A percentile compares a stretch with the other conserved stretches of the same genome.
Conservation (phyloP, 2,113 vertebrate species). For the Engraulis encrasicolus region DNA sequence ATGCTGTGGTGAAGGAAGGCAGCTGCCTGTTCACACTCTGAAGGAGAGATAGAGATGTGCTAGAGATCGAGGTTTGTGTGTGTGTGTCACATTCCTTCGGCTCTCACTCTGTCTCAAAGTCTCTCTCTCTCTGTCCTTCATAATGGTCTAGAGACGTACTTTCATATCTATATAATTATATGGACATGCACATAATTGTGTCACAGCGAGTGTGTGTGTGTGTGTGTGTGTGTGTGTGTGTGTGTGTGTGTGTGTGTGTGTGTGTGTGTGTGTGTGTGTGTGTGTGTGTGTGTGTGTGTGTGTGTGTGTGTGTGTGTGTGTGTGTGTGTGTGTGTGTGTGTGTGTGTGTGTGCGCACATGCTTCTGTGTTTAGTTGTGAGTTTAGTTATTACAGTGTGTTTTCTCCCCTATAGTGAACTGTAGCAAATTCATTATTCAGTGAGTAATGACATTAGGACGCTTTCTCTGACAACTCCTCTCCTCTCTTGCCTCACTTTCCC, state of each 20-base stretch:
- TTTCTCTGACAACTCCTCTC: not conserved
- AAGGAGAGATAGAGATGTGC: too few relatives aligned
- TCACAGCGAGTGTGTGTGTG: too few relatives aligned
- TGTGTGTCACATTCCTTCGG: too few relatives aligned
- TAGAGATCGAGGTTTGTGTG: not conserved
- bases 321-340: not conserved
- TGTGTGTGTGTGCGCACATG: not conserved
- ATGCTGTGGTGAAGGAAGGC: not conserved
- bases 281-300: not conserved
- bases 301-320: not conserved
- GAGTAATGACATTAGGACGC: slow-evolving; percentile 2
- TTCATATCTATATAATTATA: not conserved
- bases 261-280: not conserved
- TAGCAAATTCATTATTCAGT: slow-evolving; percentile 11
- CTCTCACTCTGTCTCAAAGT: too few relatives aligned
- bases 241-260: too few relatives aligned
- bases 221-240: not conserved
- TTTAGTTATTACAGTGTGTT: not conserved
- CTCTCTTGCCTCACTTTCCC: too few relatives aligned
- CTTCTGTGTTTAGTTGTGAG: slow-evolving; percentile 14
- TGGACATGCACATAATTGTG: too few relatives aligned
- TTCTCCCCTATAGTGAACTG: not conserved
- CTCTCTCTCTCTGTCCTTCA: not conserved
- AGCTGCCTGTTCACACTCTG: not conserved
- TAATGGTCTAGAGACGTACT: too few relatives aligned